These are phyloP conservation scores for Chionomys nivalis DNA, from an alignment of 2,113 vertebrate species.

Conservation along the genomic window DNA sequence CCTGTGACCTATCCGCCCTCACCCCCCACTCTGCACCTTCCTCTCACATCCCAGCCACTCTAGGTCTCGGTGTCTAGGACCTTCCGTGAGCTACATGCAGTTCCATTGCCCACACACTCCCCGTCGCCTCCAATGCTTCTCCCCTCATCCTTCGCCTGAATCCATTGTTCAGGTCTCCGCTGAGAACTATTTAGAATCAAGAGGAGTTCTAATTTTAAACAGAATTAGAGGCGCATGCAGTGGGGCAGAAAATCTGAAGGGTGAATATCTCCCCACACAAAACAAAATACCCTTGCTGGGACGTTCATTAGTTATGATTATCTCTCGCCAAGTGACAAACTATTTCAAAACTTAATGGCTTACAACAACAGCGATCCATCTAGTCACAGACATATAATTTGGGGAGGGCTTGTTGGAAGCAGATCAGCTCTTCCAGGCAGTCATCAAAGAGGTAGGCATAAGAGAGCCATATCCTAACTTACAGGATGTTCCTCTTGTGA, in stretches of 20 bases:
- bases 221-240: neutral
- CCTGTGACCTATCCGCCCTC: neutral
- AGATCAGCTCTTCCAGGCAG: neutral
- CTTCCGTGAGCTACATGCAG: neutral
- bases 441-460: neutral
- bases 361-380: neutral
- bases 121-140: neutral
- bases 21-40: neutral
- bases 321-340: neutral
- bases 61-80: neutral
- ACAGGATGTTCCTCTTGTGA: neutral
- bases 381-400: neutral
- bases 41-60: neutral
- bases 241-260: neutral
- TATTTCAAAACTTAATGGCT: neutral
- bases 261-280: neutral
- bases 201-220: slow-evolving; percentile 32
- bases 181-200: neutral
- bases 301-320: neutral
- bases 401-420: neutral
- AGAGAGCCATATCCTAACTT: neutral
- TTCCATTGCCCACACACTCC: neutral
- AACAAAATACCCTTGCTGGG: neutral
- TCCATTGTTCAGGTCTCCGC: neutral
- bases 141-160: neutral